Conservation (phyloP, 2,797 vertebrate genomes). For the Toxotes lorentzi region DNA sequence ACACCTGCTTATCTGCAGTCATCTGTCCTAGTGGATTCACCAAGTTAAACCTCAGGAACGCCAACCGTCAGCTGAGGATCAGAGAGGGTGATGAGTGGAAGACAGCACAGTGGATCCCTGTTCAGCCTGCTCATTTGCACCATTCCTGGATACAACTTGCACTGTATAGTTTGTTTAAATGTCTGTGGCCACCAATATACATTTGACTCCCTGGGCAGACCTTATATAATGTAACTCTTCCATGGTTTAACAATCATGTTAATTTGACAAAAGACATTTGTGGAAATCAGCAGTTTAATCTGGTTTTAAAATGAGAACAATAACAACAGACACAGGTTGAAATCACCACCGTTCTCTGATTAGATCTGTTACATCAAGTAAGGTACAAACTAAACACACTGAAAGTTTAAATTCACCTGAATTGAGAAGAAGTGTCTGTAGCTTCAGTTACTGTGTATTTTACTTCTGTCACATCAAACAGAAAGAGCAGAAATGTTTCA, state of each 20-base stretch:
- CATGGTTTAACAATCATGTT: background rate
- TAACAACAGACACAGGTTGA: background rate
- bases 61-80: too few relatives aligned
- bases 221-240: background rate
- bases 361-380: background rate
- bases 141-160: too few relatives aligned
- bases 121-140: too few relatives aligned
- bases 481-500: background rate
- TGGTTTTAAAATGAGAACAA: background rate
- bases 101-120: too few relatives aligned
- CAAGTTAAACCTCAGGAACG: too few relatives aligned
- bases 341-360: background rate
- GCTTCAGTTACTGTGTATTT: background rate
- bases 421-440: background rate
- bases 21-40: too few relatives aligned
- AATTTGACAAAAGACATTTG: background rate
- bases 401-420: background rate
- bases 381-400: background rate
- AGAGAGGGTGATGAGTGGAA: too few relatives aligned
- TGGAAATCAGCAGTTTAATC: constrained; percentile 17
- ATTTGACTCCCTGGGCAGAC: background rate
- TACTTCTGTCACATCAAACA: background rate
- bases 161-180: too few relatives aligned
- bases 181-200: too few relatives aligned
- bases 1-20: too few relatives aligned